Evolutionary conservation across 2,797 vertebrate species (phyloP), one percentile per base, ranked within the genome.

Genomic region (Dicrostonyx torquatus): DNA sequence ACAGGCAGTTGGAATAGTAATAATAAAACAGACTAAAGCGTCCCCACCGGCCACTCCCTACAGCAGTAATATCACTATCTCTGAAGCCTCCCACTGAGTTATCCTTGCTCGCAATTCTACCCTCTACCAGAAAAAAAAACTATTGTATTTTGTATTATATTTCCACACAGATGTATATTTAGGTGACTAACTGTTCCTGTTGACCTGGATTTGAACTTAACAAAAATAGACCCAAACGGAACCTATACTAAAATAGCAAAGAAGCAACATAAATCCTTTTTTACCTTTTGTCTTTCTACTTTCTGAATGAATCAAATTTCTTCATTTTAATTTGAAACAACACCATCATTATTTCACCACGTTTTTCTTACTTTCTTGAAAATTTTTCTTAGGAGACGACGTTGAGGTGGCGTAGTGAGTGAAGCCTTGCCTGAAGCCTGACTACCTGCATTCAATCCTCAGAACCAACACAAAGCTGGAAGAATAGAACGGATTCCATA

Each of bases 191-290:
- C 78, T 86, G 26, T 83, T 84, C 31, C 14, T 93, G 68, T 58
- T 37, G 72, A 13, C 86, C 77, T 89, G 24, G 73, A 85, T 80
- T 85, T 88, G 84, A 94, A 90, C n/a, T 77, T 72, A 90, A 45
- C 5, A 78, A 73, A 93, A 77, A 70, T 31, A 26, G 86, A 88
- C 76, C 72, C 73, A 80, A 62, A 48, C 20, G 85, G 31, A 94
- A 60, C 22, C 12, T 70, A n/a, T 95, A 58, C 9, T 78, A 50
- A 31, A 64, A 43, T n/a, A 68, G 53, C 5, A 26, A 37, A 53
- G 20, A 34, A 62, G 48, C 90, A 18, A 87, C 45, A 55, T 6
- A 45, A 76, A 90, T 37, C 4, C 11, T 13, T 66, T 64, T 89
- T 89, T 68, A 58, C 55, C 2, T 18, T 78, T 26, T 50, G 2